Percentiles rank a stretch among this genome's conserved stretches.
Evolutionary conservation across 2,797 vertebrate genomes (phyloP).

Genomic region (Orestias chungarensis): DNA sequence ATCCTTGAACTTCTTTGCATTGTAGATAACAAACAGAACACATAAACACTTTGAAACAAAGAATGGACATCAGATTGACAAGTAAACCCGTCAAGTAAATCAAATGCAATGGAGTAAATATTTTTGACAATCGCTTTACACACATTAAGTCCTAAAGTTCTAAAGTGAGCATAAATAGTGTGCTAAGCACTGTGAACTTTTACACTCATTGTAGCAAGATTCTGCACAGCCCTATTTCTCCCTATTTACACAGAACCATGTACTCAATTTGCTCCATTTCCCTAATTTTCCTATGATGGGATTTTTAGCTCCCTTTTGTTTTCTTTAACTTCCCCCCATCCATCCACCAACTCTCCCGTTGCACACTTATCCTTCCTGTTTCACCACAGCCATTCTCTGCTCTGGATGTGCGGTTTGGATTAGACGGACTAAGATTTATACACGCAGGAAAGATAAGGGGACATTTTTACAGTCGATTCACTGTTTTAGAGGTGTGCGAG

Average conservation of each 20-base stretch:
- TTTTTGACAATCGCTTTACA: no score
- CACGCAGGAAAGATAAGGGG: slow-evolving; percentile 76
- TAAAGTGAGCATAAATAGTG: no score
- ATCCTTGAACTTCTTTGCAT: neutral
- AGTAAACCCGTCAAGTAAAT: neutral
- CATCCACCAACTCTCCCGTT: neutral
- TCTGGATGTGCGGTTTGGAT: slow-evolving; percentile 50
- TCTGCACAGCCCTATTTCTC: neutral
- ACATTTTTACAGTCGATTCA: slow-evolving; percentile 69
- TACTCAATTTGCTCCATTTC: slow-evolving; percentile 24
- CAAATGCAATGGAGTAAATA: neutral
- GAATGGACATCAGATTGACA: neutral
- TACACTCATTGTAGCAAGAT: neutral
- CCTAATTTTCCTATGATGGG: slow-evolving; percentile 29
- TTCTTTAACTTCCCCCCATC: slow-evolving; percentile 33
- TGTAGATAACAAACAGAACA: neutral
- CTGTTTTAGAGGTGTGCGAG: slow-evolving; percentile 56
- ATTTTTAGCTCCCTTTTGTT: slow-evolving; percentile 43
- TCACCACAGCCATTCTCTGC: slow-evolving; percentile 49
- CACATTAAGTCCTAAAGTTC: no score
- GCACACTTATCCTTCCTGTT: slow-evolving; percentile 37
- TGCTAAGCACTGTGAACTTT: slow-evolving; percentile 1
- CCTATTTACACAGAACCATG: slow-evolving; percentile 35
- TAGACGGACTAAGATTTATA: slow-evolving; percentile 67
- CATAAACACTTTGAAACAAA: neutral